Base-by-base conservation (phyloP, 2,113 vertebrate species). In the Brachypteracias leptosomus region DNA sequence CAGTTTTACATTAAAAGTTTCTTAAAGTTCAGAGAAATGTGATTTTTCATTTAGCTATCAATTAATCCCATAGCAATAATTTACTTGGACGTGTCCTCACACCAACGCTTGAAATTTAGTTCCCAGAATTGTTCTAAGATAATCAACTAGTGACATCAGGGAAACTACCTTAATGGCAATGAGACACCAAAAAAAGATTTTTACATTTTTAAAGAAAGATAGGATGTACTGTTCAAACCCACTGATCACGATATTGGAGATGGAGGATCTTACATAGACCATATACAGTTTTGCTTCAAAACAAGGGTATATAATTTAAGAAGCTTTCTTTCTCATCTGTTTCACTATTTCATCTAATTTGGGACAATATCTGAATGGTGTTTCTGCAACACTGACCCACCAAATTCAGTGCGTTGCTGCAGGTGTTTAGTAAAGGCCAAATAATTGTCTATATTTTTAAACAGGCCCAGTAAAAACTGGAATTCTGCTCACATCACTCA, bases 101-200 rank as follows among this genome's bases (percentile, higher is more conserved):
- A 38, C 16, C 40, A 71, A 46, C 51, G 55, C 2, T 21, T 24
- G 22, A 61, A 89, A 84, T 71, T 49, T 67, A 62, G 15, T 20
- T 78, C 38, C 61, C 65, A 51, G 22, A 72, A 62, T 9, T 38
- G 9, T 63, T 62, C 33, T 40, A 62, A 42, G 26, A 20, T 8
- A 36, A 33, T 57, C 52, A 57, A 15, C 5, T 61, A 29, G 8
- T 38, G 33, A 25, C 35, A 72, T 25, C 4, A 57, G 58, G 31
- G 31, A 67, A 85, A 66, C 13, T 26, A 49, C 26, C 49, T 68
- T 36, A 22, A 73, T 16, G 54, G 74, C 75, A 90, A 26, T 0
- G 2, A 55, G 14, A 55, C 10, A 63, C 1, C 3, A 15, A 16
- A 52, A 20, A 13, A n/a, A 31, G 1, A 14, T 6, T 44, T 74